Base-by-base conservation (phyloP, 2,113 vertebrate genomes). In the Lasiurus cinereus region DNA sequence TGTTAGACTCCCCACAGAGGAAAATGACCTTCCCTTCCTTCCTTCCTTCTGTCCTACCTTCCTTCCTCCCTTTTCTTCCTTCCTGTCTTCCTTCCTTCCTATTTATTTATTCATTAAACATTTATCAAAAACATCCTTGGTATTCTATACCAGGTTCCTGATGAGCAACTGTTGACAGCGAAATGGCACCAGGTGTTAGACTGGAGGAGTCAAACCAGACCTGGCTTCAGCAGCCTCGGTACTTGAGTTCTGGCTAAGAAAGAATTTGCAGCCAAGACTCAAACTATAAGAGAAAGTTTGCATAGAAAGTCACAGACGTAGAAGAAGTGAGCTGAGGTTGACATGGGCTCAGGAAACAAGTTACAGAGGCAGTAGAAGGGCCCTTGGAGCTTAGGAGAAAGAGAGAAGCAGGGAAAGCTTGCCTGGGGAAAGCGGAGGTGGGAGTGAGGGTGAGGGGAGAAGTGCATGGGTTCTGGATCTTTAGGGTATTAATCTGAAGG, bases 41-140 rank as follows among this genome's bases (percentile, higher is more conserved):
- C 36, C 8, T 27, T 8, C 24, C 5, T 5, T n/a, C 46, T 14
- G 12, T 7, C 4, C 6, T 50, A 31, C 31, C 18, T 52, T 36
- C 19, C 29, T 64, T 27, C 27, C 62, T 64, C 15, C 50, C 43
- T 46, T 52, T 12, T n/a, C 48, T 50, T 50, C 48, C 48, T 50
- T 50, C 22, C 31, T 4, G 3, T 0, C 67, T 9, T 39, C 8
- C 24, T 9, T 6, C 29, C 46, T 19, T 18, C 7, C 4, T 7
- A 39, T 66, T 83, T 74, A 79, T 84, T 29, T 31, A 74, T 76
- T 59, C 77, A 52, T 48, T 59, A 39, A 72, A 78, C 36, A 82
- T 27, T 50, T 16, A 88, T 36, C 39, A 46, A 73, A 78, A 72
- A 78, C 69, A 33, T 54, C 56, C 69, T 83, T 48, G 1, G 12